These are phyloP conservation scores for Trissoscelio sp. DNA, from an alignment of 2,888 invertebrate species.

Conservation along the genomic window DNA sequence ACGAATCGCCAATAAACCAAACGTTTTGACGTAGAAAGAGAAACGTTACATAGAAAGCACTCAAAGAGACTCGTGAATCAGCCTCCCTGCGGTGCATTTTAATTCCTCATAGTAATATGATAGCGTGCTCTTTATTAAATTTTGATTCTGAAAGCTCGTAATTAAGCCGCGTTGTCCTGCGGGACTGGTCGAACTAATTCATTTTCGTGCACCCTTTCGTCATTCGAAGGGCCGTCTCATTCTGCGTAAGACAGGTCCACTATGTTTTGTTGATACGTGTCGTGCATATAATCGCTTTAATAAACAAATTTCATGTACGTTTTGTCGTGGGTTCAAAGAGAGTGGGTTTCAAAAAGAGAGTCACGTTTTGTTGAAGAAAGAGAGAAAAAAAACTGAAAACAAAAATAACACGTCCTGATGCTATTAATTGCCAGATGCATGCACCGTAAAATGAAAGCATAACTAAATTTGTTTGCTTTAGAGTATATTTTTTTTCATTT, in stretches of 20 bases:
- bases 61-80: conserved; percentile 55
- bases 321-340: too few relatives aligned
- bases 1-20: conserved; percentile 27
- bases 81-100: conserved; percentile 64
- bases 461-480: too few relatives aligned
- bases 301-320: not conserved
- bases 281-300: conserved; percentile 5
- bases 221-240: conserved; percentile 13
- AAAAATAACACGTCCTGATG: too few relatives aligned
- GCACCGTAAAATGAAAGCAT: too few relatives aligned
- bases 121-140: conserved; percentile 63
- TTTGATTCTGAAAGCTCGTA: conserved; percentile 68
- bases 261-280: conserved; percentile 23
- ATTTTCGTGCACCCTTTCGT: conserved; percentile 58
- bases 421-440: too few relatives aligned
- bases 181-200: conserved; percentile 56
- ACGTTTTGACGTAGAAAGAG: conserved; percentile 28
- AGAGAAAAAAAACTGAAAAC: too few relatives aligned
- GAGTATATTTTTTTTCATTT: too few relatives aligned
- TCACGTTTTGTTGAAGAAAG: too few relatives aligned
- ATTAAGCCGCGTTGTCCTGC: conserved; percentile 62
- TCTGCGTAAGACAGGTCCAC: not conserved
- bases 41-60: conserved; percentile 21
- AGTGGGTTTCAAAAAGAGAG: too few relatives aligned
- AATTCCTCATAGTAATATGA: conserved; percentile 62